These are phyloP conservation scores for Peucedramus taeniatus DNA, from an alignment of 2,113 vertebrate species.

Conservation along the genomic window DNA sequence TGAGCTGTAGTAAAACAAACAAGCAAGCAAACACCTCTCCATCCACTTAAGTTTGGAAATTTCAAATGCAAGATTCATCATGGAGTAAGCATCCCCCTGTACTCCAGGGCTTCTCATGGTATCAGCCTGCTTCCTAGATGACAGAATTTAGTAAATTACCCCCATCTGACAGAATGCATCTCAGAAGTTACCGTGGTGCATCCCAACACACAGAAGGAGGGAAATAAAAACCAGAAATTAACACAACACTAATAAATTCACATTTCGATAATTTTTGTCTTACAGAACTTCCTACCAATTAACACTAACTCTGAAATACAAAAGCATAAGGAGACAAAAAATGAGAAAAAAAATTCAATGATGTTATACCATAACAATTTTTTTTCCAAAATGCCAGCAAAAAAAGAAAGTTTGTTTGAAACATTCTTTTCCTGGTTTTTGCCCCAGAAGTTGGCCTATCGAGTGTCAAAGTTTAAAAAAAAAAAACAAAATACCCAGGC, in stretches of 20 bases:
- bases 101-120: conserved; percentile 72
- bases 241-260: conserved; percentile 79
- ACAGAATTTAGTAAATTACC: conserved; percentile 87
- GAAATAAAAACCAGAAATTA: conserved; percentile 82
- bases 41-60: conserved; percentile 48
- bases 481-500: no score
- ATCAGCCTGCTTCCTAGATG: conserved; percentile 84
- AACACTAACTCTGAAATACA: conserved; percentile 31
- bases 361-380: neutral
- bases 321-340: neutral
- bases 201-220: conserved; percentile 77
- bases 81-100: conserved; percentile 75
- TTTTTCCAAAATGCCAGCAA: neutral
- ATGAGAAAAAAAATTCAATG: neutral
- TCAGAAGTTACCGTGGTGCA: conserved; percentile 79
- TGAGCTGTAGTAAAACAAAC: neutral
- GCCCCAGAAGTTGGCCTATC: neutral
- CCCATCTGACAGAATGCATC: conserved; percentile 86
- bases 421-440: neutral
- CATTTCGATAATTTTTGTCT: conserved; percentile 73
- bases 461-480: fast-evolving
- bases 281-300: conserved; percentile 65
- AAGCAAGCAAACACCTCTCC: neutral
- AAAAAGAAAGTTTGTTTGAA: neutral
- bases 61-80: conserved; percentile 75